phyloP scores from a whole-genome alignment of 2,888 invertebrate genomes.

The Acleris emargana region DNA sequence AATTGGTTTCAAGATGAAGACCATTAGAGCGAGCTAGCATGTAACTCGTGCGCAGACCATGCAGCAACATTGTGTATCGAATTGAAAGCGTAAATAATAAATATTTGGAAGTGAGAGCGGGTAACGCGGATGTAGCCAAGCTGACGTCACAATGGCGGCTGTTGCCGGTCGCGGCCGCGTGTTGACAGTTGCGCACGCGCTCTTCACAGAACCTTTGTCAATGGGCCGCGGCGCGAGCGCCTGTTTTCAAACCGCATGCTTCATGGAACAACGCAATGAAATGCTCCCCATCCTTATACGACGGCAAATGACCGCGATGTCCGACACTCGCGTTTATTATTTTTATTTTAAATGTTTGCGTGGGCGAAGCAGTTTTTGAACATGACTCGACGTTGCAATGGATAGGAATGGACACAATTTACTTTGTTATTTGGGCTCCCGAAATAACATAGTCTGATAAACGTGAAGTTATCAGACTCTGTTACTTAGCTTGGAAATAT shows the following conservation, averaged over 20 bases:
- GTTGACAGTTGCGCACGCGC: constrained; percentile 70
- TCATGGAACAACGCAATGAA: constrained; percentile 38
- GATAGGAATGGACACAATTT: background rate
- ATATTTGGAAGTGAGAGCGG: constrained; percentile 62
- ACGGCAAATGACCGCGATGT: constrained; percentile 1
- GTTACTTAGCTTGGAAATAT: too few relatives aligned
- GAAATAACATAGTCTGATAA: background rate
- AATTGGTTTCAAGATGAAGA: background rate
- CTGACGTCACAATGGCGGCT: constrained; percentile 49
- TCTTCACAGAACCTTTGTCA: constrained; percentile 67
- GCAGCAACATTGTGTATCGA: constrained; percentile 47
- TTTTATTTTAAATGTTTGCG: constrained; percentile 21
- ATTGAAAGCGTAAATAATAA: constrained; percentile 60
- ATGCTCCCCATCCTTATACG: background rate
- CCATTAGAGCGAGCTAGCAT: background rate
- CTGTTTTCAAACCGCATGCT: constrained; percentile 64
- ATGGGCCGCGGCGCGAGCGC: constrained; percentile 51
- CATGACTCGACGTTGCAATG: constrained; percentile 8
- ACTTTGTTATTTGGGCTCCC: background rate
- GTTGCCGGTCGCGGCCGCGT: constrained; percentile 38
- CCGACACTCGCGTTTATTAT: constrained; percentile 14
- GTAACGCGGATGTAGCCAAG: constrained; percentile 51
- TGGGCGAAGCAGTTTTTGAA: constrained; percentile 22
- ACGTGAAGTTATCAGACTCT: too few relatives aligned
- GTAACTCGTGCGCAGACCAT: constrained; percentile 14